Evolutionary conservation across 2,113 vertebrate genomes (phyloP).

Genomic region (Terrapene triunguis): DNA sequence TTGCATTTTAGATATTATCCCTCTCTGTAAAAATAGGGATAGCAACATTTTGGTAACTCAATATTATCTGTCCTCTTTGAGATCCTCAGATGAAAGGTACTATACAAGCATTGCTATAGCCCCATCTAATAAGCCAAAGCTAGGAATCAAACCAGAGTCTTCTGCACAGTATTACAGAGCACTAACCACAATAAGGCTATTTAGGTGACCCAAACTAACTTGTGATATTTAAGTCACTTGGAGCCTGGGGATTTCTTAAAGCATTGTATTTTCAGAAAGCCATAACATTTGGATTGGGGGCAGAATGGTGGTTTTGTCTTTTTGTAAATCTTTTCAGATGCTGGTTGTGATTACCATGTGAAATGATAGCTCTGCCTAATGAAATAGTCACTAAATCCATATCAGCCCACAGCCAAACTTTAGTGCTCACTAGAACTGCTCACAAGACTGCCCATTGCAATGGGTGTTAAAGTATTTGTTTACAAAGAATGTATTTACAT

Average conservation of each 20-base stretch:
- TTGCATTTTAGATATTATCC: not conserved
- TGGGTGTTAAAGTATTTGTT: not conserved
- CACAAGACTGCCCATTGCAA: not conserved
- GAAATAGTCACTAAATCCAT: not conserved
- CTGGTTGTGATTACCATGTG: slow-evolving; percentile 1
- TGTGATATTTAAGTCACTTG: slow-evolving; percentile 43
- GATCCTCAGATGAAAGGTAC: not conserved
- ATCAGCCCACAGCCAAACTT: not conserved
- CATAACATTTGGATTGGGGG: not conserved
- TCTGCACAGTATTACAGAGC: slow-evolving; percentile 23
- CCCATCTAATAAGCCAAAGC: not conserved
- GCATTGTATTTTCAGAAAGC: slow-evolving; percentile 15
- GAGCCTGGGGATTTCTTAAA: slow-evolving; percentile 15
- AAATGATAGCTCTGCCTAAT: not conserved
- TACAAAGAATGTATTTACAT: not conserved
- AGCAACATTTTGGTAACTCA: not conserved
- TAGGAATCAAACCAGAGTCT: not conserved
- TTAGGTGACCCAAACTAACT: slow-evolving; percentile 17
- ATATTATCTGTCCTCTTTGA: not conserved
- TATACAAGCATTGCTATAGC: not conserved
- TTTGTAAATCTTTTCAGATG: slow-evolving; percentile 13
- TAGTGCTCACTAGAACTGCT: not conserved
- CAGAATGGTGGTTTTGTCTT: slow-evolving; percentile 16
- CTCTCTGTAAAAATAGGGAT: not conserved
- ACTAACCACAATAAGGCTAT: slow-evolving; percentile 27